Base-by-base conservation (phyloP, 1,140 invertebrate species). In the Araneus ventricosus region DNA sequence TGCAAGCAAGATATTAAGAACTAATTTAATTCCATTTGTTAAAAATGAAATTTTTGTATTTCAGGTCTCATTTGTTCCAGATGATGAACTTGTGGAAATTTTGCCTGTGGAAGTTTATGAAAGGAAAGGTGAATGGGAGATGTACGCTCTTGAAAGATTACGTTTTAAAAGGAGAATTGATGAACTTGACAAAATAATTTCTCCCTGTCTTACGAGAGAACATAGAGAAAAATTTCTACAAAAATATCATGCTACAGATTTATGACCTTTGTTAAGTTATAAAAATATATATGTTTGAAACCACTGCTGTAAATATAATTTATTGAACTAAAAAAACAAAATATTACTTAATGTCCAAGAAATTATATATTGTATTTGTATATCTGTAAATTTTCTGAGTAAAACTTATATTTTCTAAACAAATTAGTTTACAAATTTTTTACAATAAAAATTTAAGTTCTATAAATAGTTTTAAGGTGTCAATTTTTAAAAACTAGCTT, bases 101-200 rank as follows among this genome's bases (percentile, higher is more conserved):
- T 34, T 52, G 17, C 63, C 41, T 22, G 84, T 87, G 4, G 91
- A 92, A 37, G 59, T 39, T 8, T 92, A 39, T 41, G 84, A 92
- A 20, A 86, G 91, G 87, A 92, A 92, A 88, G 91, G 91, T 2
- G 91, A 92, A 88, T 92, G 91, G 91, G 91, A 92, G 37, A 57
- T 92, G n/a, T 92, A 75, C 79, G 91, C 91, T 17, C 14, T 34
- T n/a, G 91, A 92, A 59, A 75, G 91, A 41, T 27, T 92, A 27
- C 82, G 91, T 39, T 92, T 92, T 30, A 92, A 87, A 80, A 86
- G 52, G 22, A 63, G 67, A 67, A 92, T 92, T n/a, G 59, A 92
- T 41, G 91, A 92, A 41, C 24, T 92, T 7, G 91, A 92, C 22
- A 87, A 88, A 41, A 45, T 92, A 10, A 52, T 92, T 79, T 87